These are phyloP conservation scores for Neocrepidodera transversa DNA, from an alignment of 2,888 invertebrate species.

Conservation along the genomic window DNA sequence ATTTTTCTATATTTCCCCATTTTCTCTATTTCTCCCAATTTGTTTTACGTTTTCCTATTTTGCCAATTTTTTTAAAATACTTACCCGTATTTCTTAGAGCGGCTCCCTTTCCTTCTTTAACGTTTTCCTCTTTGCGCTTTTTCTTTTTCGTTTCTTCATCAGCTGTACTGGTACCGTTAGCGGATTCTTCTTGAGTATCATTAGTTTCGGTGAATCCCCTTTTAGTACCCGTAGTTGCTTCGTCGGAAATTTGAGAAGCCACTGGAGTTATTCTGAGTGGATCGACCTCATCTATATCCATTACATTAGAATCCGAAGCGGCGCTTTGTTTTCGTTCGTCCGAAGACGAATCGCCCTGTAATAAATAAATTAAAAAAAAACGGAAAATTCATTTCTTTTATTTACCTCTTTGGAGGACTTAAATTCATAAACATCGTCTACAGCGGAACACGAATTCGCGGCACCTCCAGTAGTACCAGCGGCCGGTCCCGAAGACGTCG, in stretches of 20 bases:
- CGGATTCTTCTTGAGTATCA: constrained; percentile 58
- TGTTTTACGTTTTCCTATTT: no score
- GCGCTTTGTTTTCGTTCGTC: constrained; percentile 29
- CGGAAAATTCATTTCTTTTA: not conserved
- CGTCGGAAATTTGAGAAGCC: constrained; percentile 45
- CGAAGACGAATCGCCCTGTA: constrained; percentile 21
- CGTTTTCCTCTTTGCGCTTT: constrained; percentile 77
- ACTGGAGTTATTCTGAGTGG: constrained; percentile 44
- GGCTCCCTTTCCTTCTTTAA: constrained; percentile 72
- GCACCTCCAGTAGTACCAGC: constrained; percentile 43
- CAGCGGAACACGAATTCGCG: constrained; percentile 26
- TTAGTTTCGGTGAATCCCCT: constrained; percentile 63
- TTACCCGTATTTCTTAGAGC: constrained; percentile 64
- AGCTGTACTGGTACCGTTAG: constrained; percentile 66
- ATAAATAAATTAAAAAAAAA: not conserved
- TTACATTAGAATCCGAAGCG: constrained; percentile 35
- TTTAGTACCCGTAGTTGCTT: constrained; percentile 45
- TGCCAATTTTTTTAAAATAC: no score
- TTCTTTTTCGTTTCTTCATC: constrained; percentile 78
- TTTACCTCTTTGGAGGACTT: constrained; percentile 63
- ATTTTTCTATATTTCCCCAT: no score
- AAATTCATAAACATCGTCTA: constrained; percentile 67
- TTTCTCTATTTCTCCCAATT: no score
- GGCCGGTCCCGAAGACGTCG: constrained; percentile 20
- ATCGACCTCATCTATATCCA: constrained; percentile 52